Evolutionary conservation across 2,113 vertebrate genomes (phyloP), one percentile per base, ranked within the genome.

Genomic region (Rhinoptilus africanus): DNA sequence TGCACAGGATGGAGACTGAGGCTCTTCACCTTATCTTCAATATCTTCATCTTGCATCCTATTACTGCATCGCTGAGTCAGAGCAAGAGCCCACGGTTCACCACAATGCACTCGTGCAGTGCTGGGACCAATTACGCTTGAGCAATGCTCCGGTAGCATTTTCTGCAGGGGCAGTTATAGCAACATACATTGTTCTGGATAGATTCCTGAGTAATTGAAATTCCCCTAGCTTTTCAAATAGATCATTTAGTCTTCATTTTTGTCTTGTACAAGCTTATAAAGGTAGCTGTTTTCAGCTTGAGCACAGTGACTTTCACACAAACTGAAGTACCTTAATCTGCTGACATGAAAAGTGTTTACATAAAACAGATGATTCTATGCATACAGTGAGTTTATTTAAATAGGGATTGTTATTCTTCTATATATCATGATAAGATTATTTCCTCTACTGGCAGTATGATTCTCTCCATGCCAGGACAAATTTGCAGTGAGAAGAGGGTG

Each of bases 61-160:
- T 27, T 6, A 0, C 79, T 76, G 78, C 66, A 21, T 14, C 41
- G 62, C 79, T 83, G 91, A 94, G 72, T 85, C 94, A 73, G 28
- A 84, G 54, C 28, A 24, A 4, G 57, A 84, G 80, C 64, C 43
- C 60, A 43, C 2, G 0, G n/a, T 20, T 51, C 72, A 69, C 39
- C 39, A 23, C 1, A 1, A 21, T 2, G 26, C 48, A 5, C 32
- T 63, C 0, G 0, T 8, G 35, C 21, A 20, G 5, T 19, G 56
- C 69, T 41, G 48, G 34, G 47, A 59, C 7, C 2, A 0, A 32
- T 45, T 35, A 2, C 68, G 35, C 39, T 24, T 26, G 22, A 63
- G 81, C 57, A 51, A 24, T 24, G 23, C 8, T 56, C 37, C 57
- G 17, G 35, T 6, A 39, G 39, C 39, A 35, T 15, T 66, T 87